phyloP scores from a whole-genome alignment of 1,140 invertebrate genomes.

The silkworm (Bombyx mori) region ASM3026992v2 NC_085116.1:10825001-10825500 shows the following conservation, averaged over 20 bases:
- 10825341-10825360: slow-evolving; percentile 54
- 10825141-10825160: slow-evolving; percentile 38
- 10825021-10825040: slow-evolving; percentile 44
- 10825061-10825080: slow-evolving; percentile 45
- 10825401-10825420: slow-evolving; percentile 57
- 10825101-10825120: slow-evolving; percentile 37
- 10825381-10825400: slow-evolving; percentile 69
- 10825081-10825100: slow-evolving; percentile 14
- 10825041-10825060: slow-evolving; percentile 48
- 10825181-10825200: slow-evolving; percentile 72
- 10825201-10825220: slow-evolving; percentile 56
- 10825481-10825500: slow-evolving; percentile 55
- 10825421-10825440: slow-evolving; percentile 71
- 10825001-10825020: slow-evolving; percentile 47
- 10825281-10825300: slow-evolving; percentile 52
- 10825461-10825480: slow-evolving; percentile 42
- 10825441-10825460: slow-evolving; percentile 61
- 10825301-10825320: slow-evolving; percentile 59
- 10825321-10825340: slow-evolving; percentile 50
- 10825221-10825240: slow-evolving; percentile 73
- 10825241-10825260: slow-evolving; percentile 64
- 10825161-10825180: slow-evolving; percentile 65
- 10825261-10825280: slow-evolving; percentile 68
- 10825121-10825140: slow-evolving; percentile 28
- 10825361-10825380: slow-evolving; percentile 70